Evolutionary conservation across 2,113 vertebrate species (phyloP).

Genomic region (Paradoxurus hermaphroditus): DNA sequence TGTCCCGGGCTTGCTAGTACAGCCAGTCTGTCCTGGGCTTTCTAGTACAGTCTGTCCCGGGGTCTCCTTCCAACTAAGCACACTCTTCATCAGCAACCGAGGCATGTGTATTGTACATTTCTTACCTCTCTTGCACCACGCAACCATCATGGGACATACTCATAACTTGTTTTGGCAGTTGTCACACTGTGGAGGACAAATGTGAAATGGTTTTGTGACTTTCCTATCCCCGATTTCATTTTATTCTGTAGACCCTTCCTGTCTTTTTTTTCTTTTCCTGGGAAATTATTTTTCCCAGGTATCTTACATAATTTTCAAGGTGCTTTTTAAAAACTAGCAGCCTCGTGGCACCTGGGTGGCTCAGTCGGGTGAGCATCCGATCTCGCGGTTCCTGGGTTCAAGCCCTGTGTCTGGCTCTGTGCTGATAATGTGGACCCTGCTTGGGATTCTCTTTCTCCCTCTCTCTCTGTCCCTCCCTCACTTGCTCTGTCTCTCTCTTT

Average conservation of each 20-base stretch:
- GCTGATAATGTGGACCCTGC: too few relatives aligned
- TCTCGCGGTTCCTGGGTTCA: too few relatives aligned
- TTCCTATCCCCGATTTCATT: not conserved
- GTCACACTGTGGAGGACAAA: not conserved
- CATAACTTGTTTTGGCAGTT: not conserved
- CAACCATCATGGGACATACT: not conserved
- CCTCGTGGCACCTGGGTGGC: too few relatives aligned
- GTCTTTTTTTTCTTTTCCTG: not conserved
- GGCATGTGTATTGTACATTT: not conserved
- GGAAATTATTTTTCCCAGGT: not conserved
- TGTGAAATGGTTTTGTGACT: not conserved
- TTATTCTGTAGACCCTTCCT: not conserved
- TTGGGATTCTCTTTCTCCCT: too few relatives aligned
- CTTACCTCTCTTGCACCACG: not conserved
- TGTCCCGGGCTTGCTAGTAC: not conserved
- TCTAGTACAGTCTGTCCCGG: too few relatives aligned
- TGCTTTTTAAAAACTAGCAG: not conserved
- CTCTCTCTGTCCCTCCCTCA: too few relatives aligned
- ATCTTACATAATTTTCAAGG: not conserved
- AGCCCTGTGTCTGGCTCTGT: too few relatives aligned
- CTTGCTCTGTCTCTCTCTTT: too few relatives aligned
- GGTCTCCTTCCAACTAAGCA: not conserved
- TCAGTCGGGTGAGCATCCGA: too few relatives aligned
- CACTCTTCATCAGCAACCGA: not conserved
- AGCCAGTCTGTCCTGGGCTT: too few relatives aligned